A percentile compares a stretch with the other conserved stretches of the same genome.
phyloP scores from a whole-genome alignment of 2,888 invertebrate species.

The Lissocephala sabroskyi region DNA sequence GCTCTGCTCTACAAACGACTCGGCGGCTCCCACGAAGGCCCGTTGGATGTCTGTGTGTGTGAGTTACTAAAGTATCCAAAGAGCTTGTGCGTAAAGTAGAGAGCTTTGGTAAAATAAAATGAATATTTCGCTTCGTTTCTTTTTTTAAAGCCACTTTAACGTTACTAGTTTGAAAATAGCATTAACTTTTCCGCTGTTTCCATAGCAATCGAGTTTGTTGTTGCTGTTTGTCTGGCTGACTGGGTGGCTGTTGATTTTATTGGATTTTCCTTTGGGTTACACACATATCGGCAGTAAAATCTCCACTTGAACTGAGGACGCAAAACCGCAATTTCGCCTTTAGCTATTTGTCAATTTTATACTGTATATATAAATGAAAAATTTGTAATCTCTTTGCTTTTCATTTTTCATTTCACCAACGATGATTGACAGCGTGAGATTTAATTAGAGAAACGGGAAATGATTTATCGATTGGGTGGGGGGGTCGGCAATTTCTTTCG shows the following conservation, averaged over 20 bases:
- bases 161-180: no score
- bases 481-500: no score
- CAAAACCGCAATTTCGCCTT: background rate
- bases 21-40: no score
- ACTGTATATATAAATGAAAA: no score
- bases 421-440: constrained; percentile 1
- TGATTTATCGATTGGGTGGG: background rate
- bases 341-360: constrained; percentile 4
- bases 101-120: background rate
- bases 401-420: background rate
- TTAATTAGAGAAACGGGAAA: constrained; percentile 3
- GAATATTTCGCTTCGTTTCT: no score
- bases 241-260: no score
- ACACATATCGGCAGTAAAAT: background rate
- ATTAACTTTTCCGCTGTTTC: no score
- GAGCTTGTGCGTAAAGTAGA: no score
- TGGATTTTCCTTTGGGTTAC: background rate
- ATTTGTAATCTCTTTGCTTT: background rate
- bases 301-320: background rate
- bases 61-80: no score
- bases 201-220: no score
- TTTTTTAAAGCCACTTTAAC: constrained; percentile 8
- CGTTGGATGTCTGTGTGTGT: no score
- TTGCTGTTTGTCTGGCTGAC: background rate
- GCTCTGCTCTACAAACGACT: background rate